Evolutionary conservation across 1,140 invertebrate genomes (phyloP), one percentile per base, ranked within the genome.

Genomic region (Hycleus phaleratus): DNA sequence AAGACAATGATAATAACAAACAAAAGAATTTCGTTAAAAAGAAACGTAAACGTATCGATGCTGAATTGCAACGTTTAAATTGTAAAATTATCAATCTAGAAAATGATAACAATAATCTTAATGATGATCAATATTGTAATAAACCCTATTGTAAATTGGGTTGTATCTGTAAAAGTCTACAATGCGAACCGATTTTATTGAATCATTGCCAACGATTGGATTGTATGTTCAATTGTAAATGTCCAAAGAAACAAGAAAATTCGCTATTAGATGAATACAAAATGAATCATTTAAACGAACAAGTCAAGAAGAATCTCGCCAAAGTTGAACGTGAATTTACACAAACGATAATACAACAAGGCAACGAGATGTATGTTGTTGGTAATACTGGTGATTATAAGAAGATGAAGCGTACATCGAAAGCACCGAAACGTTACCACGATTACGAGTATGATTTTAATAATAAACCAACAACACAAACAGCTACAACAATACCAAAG

Each of bases 161-260:
- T 2, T 79, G 78, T 59, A 66, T 79, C 4, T 79, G 78, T 61
- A 66, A 68, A n/a, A 77, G 73, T 58, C 63, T 78, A 9, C 40
- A 62, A 46, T 65, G 62, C 43, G 58, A 59, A 40, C 56, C 62
- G 38, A 56, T 61, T 26, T 49, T 68, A 4, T 61, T 68, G 10
- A 44, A 70, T 45, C 77, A 78, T 63, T 79, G 78, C 59, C 70
- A 72, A 26, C 63, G 68, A 58, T 44, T 64, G 2, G 59, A 72
- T 12, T 79, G 78, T 56, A 77, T 79, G 71, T 76, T 78, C 48
- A 59, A 68, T 44, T 79, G 78, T 58, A 62, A 49, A 10, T 79
- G 78, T 63, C 57, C 61, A 4, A 58, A 57, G 44, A 26, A 4
- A n/a, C 10, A 12, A 12, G 12, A 32, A 47, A 18, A 18, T 18